Base-by-base conservation (phyloP, 2,888 invertebrate genomes). In the Cheilosia grossa region DNA sequence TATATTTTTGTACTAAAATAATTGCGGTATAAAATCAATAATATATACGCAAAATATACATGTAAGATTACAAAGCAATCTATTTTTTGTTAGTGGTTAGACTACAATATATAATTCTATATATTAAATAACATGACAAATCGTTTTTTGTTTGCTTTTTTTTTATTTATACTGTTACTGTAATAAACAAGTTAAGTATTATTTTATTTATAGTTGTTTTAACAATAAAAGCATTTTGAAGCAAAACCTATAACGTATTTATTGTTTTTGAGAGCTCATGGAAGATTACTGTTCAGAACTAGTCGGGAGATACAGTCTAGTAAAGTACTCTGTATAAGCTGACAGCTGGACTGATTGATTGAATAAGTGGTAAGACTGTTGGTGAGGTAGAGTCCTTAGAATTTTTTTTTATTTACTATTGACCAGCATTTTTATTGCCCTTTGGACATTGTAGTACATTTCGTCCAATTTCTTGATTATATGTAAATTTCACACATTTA, bases 151-250 rank as follows among this genome's bases (percentile, higher is more conserved):
- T 85, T 77, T 75, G 72, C 70, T 66, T 9, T 74, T 56, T 27
- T 81, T 83, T 75, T 85, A 85, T 80, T 85, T 85, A 85, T 85
- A 72, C 72, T 80, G 80, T 85, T 85, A 85, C 53, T 66, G 58
- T 75, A 75, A 70, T 80, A 85, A 75, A 80, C 40, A 72, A 75
- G 66, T 85, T 85, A 85, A 85, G 85, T 85, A 85, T 85, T 85
- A 85, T 85, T 81, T 85, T 85, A 85, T 80, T 85, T 85, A 85
- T 85, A 81, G 61, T 75, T 47, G 80, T 85, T 85, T 85, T 81
- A 80, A 81, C 51, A 75, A 85, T 75, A 80, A 80, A 85, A 64
- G 51, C 72, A 77, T 77, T 66, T 54, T 27, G n/a, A 77, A 77
- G 54, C 74, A 75, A 47, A 30, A 17, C 7, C 19, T 21, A 13